A percentile compares a stretch with the other conserved stretches of the same genome.
Evolutionary conservation across 1,140 invertebrate species (phyloP).

Genomic region (Diorhabda carinulata): DNA sequence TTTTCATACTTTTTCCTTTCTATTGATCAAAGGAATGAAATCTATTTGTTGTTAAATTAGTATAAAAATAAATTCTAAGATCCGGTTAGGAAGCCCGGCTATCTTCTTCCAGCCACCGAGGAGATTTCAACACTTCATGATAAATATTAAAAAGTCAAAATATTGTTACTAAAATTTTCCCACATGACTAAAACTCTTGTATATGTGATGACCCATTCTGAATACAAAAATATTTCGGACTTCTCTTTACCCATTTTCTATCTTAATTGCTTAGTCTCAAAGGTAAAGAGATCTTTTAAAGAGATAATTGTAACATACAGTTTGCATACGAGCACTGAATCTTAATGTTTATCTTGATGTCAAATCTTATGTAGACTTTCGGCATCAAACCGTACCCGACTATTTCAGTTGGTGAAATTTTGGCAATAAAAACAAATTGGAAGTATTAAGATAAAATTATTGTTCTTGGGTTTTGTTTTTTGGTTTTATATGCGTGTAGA

Average conservation of each 20-base stretch:
- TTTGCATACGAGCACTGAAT: neutral
- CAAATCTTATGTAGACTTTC: neutral
- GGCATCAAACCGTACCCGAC: neutral
- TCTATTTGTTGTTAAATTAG: no score
- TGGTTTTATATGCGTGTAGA: neutral
- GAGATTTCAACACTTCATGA: no score
- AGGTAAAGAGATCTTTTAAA: neutral
- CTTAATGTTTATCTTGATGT: neutral
- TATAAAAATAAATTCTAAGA: no score
- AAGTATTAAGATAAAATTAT: neutral
- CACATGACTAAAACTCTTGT: neutral
- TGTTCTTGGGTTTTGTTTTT: neutral
- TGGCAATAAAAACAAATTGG: neutral
- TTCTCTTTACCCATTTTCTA: neutral
- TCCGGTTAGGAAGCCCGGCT: no score
- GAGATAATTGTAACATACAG: slow-evolving; percentile 2
- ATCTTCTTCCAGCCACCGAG: no score
- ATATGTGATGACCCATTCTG: neutral
- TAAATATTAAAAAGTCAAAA: no score
- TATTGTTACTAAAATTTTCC: neutral
- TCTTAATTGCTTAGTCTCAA: neutral
- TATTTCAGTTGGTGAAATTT: neutral
- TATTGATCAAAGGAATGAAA: no score
- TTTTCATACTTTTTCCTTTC: no score
- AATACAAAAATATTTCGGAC: neutral